Base-by-base conservation (phyloP, 2,888 invertebrate genomes). In the Cataglyphis rosenhaueri region DNA sequence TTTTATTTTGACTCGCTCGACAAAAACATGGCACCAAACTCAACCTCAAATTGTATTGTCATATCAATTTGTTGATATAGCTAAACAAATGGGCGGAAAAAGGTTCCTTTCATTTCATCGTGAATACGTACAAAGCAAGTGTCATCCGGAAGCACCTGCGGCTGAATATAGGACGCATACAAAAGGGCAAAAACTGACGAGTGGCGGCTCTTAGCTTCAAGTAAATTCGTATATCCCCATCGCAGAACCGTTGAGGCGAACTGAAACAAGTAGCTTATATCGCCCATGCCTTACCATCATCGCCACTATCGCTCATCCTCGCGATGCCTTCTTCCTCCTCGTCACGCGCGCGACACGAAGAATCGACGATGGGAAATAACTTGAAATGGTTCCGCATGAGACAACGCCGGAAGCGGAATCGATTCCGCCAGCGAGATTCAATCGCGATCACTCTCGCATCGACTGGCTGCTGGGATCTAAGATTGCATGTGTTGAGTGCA, bases 321-420 rank as follows among this genome's bases (percentile, higher is more conserved):
- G 48, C 48, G n/a, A 41, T 9, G 66, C 57, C 55, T 68, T 32
- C 55, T 62, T 41, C 61, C 61, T 62, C 79, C 21, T 21, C 57
- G n/a, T 21, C 57, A 5, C 57, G 57, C 83, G 66, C 79, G 41
- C 83, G 79, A 83, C 82, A 82, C 66, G 83, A 68, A 76, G 86
- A 88, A 86, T 88, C 87, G 86, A 70, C 76, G 91, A 90, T 88
- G 85, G 87, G 88, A 90, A 91, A 89, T 90, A 90, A 87, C 83
- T 74, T 81, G 86, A 88, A 86, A 83, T 87, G 87, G 87, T 86
- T 89, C 82, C 81, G 61, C 48, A n/a, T 61, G 84, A 86, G 82
- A 86, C 88, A 89, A 84, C 73, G 83, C 83, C 74, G 87, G 83
- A 84, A 87, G 83, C 79, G 82, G 84, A 88, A 91, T 85, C 82